These are phyloP conservation scores for Promerops cafer DNA, from an alignment of 2,113 vertebrate genomes.

Conservation along the genomic window DNA sequence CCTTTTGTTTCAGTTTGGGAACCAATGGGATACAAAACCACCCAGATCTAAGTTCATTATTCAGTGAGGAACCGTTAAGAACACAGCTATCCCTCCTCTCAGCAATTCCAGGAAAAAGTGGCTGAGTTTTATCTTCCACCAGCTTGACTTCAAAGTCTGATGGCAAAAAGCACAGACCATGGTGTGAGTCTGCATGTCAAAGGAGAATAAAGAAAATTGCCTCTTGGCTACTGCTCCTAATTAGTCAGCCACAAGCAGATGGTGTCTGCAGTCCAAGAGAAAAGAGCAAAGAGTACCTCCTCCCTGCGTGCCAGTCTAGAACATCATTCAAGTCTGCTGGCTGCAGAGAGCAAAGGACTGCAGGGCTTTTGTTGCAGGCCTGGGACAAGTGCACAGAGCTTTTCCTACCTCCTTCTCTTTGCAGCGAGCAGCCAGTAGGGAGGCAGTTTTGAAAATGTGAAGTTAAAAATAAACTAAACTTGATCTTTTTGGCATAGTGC, in stretches of 20 bases:
- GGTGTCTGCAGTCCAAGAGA: neutral
- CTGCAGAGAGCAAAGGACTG: neutral
- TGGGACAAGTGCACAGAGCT: neutral
- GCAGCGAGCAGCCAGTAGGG: neutral
- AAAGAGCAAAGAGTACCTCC: neutral
- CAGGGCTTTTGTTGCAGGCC: constrained; percentile 3
- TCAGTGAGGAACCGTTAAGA: neutral
- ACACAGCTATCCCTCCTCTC: neutral
- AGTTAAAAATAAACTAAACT: constrained; percentile 24
- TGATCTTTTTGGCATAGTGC: neutral
- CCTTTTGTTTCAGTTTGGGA: neutral
- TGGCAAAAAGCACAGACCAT: neutral
- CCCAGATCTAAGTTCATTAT: neutral
- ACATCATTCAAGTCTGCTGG: constrained; percentile 8
- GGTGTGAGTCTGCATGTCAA: neutral
- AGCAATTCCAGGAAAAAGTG: neutral
- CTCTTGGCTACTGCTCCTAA: neutral
- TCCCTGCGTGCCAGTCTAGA: neutral
- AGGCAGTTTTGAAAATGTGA: neutral
- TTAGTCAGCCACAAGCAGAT: constrained; percentile 17
- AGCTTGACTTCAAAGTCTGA: neutral
- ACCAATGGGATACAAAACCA: neutral
- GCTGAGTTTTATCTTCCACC: neutral
- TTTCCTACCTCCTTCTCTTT: neutral
- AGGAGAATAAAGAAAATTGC: neutral